phyloP scores from a whole-genome alignment of 92 coral and sea anemone genomes.

The Desmophyllum pertusum region DNA sequence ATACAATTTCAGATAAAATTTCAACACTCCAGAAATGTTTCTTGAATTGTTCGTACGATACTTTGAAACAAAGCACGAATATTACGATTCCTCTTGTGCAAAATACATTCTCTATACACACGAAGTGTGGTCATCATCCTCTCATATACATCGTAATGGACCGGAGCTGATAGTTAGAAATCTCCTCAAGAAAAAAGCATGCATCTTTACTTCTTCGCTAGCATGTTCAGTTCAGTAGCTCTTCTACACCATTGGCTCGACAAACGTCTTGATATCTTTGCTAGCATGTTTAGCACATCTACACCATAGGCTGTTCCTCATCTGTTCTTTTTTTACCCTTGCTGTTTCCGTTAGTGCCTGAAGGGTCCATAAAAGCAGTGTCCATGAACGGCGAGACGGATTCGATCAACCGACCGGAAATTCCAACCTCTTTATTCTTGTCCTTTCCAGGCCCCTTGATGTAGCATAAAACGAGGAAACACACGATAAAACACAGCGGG shows the following conservation, averaged over 20 bases:
- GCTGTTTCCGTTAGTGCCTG: not conserved
- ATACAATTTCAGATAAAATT: not conserved
- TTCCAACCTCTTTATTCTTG: slow-evolving; percentile 23
- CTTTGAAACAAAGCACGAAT: not conserved
- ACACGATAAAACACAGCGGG: slow-evolving; percentile 39
- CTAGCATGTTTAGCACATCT: not conserved
- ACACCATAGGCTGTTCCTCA: slow-evolving; percentile 38
- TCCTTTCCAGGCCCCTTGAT: slow-evolving; percentile 48
- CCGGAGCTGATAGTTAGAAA: not conserved
- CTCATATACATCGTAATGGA: not conserved
- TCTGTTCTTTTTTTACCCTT: not conserved
- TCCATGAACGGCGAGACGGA: slow-evolving; percentile 31
- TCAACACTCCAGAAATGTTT: not conserved
- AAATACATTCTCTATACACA: not conserved
- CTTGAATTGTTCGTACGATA: not conserved
- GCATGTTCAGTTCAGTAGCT: too few species aligned
- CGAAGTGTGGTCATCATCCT: not conserved
- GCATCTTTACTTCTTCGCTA: not conserved
- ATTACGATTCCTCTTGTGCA: not conserved
- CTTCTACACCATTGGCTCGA: slow-evolving; percentile 26
- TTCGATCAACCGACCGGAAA: slow-evolving; percentile 20
- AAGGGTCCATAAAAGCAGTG: slow-evolving; percentile 44
- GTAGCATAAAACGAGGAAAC: slow-evolving; percentile 44
- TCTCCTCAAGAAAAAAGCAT: not conserved
- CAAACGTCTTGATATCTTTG: not conserved